These are phyloP conservation scores for Ploceus nigricollis DNA, from an alignment of 2,113 vertebrate species.

Conservation along the genomic window DNA sequence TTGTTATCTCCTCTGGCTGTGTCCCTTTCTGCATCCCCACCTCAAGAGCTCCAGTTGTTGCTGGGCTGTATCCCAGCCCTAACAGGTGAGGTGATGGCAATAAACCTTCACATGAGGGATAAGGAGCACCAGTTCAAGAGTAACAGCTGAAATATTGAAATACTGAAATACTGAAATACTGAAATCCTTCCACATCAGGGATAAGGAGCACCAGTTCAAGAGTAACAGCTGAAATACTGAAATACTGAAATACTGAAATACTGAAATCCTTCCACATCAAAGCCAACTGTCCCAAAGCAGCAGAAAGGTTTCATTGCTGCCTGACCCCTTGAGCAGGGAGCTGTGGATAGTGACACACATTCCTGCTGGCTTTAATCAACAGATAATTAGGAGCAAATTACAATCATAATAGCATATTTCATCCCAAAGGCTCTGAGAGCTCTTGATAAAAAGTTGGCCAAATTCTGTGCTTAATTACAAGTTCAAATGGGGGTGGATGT, in stretches of 20 bases:
- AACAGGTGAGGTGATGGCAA: not conserved
- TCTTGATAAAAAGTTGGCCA: not conserved
- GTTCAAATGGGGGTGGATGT: not conserved
- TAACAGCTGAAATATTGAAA: not conserved
- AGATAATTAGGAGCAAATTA: constrained; percentile 49
- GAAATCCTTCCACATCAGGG: not conserved
- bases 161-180: not conserved
- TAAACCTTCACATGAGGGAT: not conserved
- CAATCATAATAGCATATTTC: constrained; percentile 13
- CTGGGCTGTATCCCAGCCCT: not conserved
- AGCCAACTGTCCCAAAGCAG: not conserved
- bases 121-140: not conserved
- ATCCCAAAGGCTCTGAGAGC: not conserved
- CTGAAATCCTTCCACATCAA: not conserved
- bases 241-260: not conserved
- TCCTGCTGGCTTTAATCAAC: constrained; percentile 47
- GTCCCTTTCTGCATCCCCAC: not conserved
- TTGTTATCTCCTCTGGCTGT: not conserved
- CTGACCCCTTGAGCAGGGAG: not conserved
- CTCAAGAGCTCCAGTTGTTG: not conserved
- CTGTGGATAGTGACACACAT: not conserved
- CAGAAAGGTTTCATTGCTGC: not conserved
- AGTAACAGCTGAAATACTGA: not conserved
- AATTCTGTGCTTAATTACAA: not conserved
- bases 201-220: not conserved